Evolutionary conservation across 2,797 vertebrate species (phyloP).

Genomic region (Eurystomus glaucurus): DNA sequence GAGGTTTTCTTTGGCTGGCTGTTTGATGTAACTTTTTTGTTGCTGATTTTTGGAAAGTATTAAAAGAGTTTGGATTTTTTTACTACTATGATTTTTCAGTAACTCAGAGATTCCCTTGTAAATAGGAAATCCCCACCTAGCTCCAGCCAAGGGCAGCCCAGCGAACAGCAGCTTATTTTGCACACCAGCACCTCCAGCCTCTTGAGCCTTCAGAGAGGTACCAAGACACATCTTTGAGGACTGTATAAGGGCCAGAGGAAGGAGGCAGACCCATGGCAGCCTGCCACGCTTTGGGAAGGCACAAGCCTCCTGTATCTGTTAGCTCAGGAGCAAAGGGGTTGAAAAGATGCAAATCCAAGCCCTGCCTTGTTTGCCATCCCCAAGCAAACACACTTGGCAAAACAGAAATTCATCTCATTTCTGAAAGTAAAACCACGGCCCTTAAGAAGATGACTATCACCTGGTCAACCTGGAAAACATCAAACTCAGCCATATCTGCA

Average conservation of each 20-base stretch:
- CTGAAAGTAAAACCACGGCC: background rate
- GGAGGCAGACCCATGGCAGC: background rate
- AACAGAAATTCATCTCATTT: background rate
- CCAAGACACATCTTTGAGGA: background rate
- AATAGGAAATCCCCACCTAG: background rate
- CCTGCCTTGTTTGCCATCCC: background rate
- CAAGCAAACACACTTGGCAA: background rate
- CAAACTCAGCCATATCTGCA: background rate
- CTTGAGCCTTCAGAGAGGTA: background rate
- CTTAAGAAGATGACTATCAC: background rate
- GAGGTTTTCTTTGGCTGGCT: conserved; percentile 77
- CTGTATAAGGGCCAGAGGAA: background rate
- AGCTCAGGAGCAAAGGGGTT: background rate
- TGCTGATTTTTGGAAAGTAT: conserved; percentile 72
- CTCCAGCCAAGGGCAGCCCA: background rate
- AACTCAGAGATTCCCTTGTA: background rate
- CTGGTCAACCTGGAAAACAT: background rate
- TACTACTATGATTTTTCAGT: background rate
- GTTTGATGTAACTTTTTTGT: conserved; percentile 73
- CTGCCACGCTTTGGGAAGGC: background rate
- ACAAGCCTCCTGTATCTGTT: fast-evolving
- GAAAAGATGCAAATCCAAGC: background rate
- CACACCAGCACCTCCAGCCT: background rate
- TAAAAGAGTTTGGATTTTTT: conserved; percentile 76
- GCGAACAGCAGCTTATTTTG: background rate